A percentile compares a stretch with the other conserved stretches of the same genome.
Conservation (phyloP, 30 jellyfish, hydroid and myxozoan species). For the Cassiopea xamachana region DNA sequence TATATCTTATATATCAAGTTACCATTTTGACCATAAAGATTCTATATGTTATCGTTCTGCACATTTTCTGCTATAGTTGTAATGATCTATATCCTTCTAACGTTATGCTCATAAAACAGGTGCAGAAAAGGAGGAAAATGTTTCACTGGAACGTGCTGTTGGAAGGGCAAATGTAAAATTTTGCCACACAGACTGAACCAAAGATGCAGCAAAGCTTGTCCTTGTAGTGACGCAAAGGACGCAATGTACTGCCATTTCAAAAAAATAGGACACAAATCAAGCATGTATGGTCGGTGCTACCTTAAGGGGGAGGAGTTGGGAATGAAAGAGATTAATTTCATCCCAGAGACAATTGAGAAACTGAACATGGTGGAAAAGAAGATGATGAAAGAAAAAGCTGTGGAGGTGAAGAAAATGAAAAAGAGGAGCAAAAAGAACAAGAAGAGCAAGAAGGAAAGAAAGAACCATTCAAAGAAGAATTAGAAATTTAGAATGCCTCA, state of each 20-base stretch:
- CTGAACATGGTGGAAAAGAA: slow-evolving; percentile 52
- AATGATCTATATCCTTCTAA: too few relatives aligned
- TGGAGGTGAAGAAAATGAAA: not conserved
- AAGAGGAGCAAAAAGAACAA: slow-evolving; percentile 11
- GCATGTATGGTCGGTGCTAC: slow-evolving; percentile 63
- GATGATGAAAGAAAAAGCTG: not conserved
- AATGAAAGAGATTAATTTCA: slow-evolving; percentile 33
- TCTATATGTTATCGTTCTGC: too few relatives aligned
- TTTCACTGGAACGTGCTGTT: slow-evolving; percentile 70
- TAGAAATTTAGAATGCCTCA: not conserved
- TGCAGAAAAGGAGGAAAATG: slow-evolving; percentile 37
- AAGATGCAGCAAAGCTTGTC: slow-evolving; percentile 64
- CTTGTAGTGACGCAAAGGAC: slow-evolving; percentile 63
- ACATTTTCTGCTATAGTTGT: too few relatives aligned
- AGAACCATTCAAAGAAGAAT: slow-evolving; percentile 25
- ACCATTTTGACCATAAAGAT: too few relatives aligned
- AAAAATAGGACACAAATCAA: slow-evolving; percentile 3
- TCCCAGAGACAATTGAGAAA: slow-evolving; percentile 62
- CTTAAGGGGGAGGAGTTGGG: slow-evolving; percentile 54
- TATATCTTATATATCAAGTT: too few relatives aligned
- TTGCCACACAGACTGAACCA: slow-evolving; percentile 66
- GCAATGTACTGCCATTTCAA: slow-evolving; percentile 52
- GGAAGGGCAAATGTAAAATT: slow-evolving; percentile 73
- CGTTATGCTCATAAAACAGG: not conserved
- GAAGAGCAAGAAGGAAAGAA: not conserved